phyloP scores from a whole-genome alignment of 2,797 vertebrate genomes.

The Pampus argenteus region DNA sequence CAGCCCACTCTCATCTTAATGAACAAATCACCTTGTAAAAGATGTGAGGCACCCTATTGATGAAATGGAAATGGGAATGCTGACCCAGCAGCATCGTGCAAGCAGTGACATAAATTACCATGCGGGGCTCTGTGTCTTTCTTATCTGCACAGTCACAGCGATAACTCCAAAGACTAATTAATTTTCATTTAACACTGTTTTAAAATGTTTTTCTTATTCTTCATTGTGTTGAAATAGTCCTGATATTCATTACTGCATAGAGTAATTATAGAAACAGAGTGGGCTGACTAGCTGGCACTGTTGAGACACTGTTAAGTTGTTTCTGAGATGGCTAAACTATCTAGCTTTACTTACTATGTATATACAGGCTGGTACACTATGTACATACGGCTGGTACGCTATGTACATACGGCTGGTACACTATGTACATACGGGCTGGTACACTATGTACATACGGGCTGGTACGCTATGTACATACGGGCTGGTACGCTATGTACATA shows the following conservation, averaged over 20 bases:
- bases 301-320: no score
- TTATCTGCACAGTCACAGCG: slow-evolving; percentile 62
- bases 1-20: slow-evolving; percentile 70
- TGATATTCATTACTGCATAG: slow-evolving; percentile 11
- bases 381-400: no score
- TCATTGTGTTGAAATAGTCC: slow-evolving; percentile 47
- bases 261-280: no score
- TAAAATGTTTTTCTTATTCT: slow-evolving; percentile 13
- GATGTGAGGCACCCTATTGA: slow-evolving; percentile 74
- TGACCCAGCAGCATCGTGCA: slow-evolving; percentile 74
- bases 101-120: slow-evolving; percentile 76
- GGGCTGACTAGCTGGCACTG: no score
- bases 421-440: no score
- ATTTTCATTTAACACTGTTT: slow-evolving; percentile 63
- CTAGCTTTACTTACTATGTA: no score
- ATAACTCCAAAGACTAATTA: slow-evolving; percentile 72
- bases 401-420: no score
- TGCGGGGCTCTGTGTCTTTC: slow-evolving; percentile 54
- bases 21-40: slow-evolving; percentile 78
- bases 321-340: no score
- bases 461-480: no score
- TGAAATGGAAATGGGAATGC: slow-evolving; percentile 75
- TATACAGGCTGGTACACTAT: no score
- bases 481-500: no score
- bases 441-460: no score